phyloP scores from a whole-genome alignment of 2,797 vertebrate genomes.

The Picus viridis region DNA sequence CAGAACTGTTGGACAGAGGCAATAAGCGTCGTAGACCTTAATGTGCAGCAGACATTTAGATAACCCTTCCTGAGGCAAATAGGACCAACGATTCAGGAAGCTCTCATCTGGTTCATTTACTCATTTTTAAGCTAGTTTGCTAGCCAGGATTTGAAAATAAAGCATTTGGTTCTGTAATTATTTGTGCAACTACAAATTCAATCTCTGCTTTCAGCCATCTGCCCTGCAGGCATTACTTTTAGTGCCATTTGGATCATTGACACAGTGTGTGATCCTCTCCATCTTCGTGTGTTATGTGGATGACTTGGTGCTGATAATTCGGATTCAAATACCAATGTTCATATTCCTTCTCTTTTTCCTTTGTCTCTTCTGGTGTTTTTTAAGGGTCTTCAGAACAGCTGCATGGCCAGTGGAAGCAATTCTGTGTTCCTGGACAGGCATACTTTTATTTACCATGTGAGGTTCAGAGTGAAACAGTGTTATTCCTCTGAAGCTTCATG shows the following conservation, averaged over 20 bases:
- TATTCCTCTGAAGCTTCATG: background rate
- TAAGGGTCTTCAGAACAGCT: background rate
- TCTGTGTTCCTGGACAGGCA: background rate
- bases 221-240: constrained; percentile 22
- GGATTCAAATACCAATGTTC: background rate
- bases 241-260: constrained; percentile 22
- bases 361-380: background rate
- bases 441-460: background rate
- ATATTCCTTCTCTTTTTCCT: background rate
- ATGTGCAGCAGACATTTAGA: background rate
- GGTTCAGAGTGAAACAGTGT: background rate
- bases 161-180: constrained; percentile 48
- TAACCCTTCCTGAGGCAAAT: constrained; percentile 10
- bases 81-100: background rate
- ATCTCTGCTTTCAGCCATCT: constrained; percentile 22
- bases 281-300: background rate
- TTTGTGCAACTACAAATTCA: constrained; percentile 25
- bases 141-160: constrained; percentile 18
- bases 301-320: background rate
- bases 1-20: background rate
- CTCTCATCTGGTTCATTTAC: background rate
- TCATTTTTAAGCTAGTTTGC: constrained; percentile 22
- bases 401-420: background rate
- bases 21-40: constrained; percentile 2
- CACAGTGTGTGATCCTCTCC: background rate